phyloP scores from a whole-genome alignment of 2,113 vertebrate species.

The Mesocricetus auratus region DNA sequence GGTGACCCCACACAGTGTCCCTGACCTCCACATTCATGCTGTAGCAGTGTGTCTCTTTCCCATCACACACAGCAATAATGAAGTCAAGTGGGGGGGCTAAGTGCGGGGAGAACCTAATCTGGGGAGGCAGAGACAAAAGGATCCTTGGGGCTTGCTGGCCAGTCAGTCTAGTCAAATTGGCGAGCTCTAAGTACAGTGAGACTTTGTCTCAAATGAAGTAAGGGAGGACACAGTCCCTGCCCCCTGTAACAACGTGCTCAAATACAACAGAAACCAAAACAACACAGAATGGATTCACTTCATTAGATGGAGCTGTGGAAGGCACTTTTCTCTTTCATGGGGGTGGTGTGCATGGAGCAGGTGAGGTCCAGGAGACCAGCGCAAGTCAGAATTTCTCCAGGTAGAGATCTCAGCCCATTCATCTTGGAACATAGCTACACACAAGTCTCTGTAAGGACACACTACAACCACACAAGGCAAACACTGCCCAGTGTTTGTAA shows the following conservation, averaged over 20 bases:
- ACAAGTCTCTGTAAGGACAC: background rate
- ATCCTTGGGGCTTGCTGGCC: background rate
- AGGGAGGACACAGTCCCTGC: background rate
- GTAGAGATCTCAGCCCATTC: background rate
- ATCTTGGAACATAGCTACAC: background rate
- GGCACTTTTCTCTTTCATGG: background rate
- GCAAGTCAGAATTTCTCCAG: constrained; percentile 21
- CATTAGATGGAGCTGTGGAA: background rate
- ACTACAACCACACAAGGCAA: background rate
- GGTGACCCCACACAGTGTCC: background rate
- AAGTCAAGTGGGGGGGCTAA: background rate
- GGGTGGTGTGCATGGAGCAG: background rate
- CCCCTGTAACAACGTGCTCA: background rate
- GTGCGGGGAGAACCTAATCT: background rate
- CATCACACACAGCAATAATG: background rate
- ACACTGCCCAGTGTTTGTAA: background rate
- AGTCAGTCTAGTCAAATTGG: background rate
- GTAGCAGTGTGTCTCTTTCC: background rate
- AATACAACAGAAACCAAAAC: background rate
- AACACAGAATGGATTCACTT: background rate
- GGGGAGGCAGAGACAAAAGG: background rate
- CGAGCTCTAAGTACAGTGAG: background rate
- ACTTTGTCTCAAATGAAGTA: background rate
- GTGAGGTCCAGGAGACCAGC: background rate
- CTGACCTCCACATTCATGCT: background rate